Base-by-base conservation (phyloP, 1,140 invertebrate species). In the Vanessa tameamea region DNA sequence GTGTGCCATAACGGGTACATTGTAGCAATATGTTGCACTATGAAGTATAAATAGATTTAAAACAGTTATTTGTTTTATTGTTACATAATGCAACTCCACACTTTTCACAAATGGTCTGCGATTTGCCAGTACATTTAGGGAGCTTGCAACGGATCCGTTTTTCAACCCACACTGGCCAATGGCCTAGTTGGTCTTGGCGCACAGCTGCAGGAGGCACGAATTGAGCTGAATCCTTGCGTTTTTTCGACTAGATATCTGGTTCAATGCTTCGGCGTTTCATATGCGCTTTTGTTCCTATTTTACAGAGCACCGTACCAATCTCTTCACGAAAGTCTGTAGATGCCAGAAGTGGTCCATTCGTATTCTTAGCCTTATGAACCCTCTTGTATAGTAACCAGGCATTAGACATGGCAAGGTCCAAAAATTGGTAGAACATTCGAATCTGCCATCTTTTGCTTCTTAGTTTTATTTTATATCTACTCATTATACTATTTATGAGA, bases 371-470 rank as follows among this genome's bases (percentile, higher is more conserved):
- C 63, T 43, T 20, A 26, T 64, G 57, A 57, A 81, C 74, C 79
- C 68, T 57, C 59, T 53, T 48, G 43, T 82, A 80, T 47, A 84
- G 65, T 0, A 87, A 69, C 81, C 85, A 86, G 3, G 82, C 31
- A 73, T 86, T 87, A 15, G 77, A 69, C 61, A 85, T 69, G 2
- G 78, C 75, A 13, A 87, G 63, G 48, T 86, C 80, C 48, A 86
- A 72, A 26, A 82, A 67, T 26, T 87, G 84, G 50, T 85, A 82
- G 66, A 87, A 87, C 12, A 87, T 31, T 8, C 79, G 67, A 14
- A 80, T 67, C 20, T 78, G 69, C 76, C 78, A 80, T 64, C 75
- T 79, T 66, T 77, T 77, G 50, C 78, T 77, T 66, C 75, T 7
- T 26, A 64, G 55, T 55, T 64, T 37, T 65, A 79, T 79, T 73